A percentile compares a stretch with the other conserved stretches of the same genome.
Evolutionary conservation across 2,797 vertebrate genomes (phyloP).

Genomic region (Ceyx erithaca): DNA sequence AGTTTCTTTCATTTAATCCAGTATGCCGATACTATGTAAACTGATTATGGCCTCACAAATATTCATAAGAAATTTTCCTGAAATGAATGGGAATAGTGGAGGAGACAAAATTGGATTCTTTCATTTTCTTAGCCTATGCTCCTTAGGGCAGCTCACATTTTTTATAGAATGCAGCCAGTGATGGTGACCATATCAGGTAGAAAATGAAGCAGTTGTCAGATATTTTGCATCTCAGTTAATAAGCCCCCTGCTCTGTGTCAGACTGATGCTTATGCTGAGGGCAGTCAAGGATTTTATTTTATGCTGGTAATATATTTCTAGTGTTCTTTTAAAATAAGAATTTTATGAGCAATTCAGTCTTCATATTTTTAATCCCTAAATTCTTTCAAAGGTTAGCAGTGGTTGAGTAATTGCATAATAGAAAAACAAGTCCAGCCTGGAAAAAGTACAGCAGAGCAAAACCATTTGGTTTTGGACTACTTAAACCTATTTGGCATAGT

Average conservation of each 20-base stretch:
- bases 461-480: slow-evolving; percentile 51
- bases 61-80: neutral
- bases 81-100: neutral
- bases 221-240: slow-evolving; percentile 49
- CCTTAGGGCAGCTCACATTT: neutral
- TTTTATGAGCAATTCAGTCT: slow-evolving; percentile 50
- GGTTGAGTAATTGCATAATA: slow-evolving; percentile 30
- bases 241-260: slow-evolving; percentile 35
- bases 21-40: neutral
- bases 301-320: slow-evolving; percentile 48
- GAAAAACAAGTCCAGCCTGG: slow-evolving; percentile 46
- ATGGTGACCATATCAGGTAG: slow-evolving; percentile 37
- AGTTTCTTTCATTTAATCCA: neutral
- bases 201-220: slow-evolving; percentile 31
- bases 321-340: neutral
- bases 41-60: neutral
- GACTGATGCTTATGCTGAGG: neutral
- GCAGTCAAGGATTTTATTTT: slow-evolving; percentile 37
- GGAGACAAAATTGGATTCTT: neutral
- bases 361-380: slow-evolving; percentile 62
- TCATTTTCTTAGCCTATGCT: neutral
- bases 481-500: slow-evolving; percentile 15
- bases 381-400: slow-evolving; percentile 53
- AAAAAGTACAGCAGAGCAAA: slow-evolving; percentile 58
- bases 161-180: neutral